Evolutionary conservation across 2,888 invertebrate genomes (phyloP).

Genomic region (Drosophila demipolita): DNA sequence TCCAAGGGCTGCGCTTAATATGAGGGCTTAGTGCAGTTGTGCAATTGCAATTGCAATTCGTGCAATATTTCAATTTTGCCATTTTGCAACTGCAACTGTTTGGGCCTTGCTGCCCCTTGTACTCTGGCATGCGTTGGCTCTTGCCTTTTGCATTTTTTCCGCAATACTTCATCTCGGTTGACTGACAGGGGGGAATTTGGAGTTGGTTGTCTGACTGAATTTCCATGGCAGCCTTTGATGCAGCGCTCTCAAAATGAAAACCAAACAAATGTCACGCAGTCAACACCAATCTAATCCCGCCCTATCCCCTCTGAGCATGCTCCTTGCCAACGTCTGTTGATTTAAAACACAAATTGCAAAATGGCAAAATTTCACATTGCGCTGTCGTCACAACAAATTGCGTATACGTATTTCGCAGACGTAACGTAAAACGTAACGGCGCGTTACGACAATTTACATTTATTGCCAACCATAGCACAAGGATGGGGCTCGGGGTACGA

Average conservation of each 20-base stretch:
- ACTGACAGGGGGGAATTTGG: not conserved
- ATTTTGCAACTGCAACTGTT: slow-evolving; percentile 32
- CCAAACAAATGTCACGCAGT: slow-evolving; percentile 75
- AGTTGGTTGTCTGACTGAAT: slow-evolving; percentile 20
- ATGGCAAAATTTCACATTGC: slow-evolving; percentile 47
- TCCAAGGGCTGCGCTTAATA: not conserved
- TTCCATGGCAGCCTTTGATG: slow-evolving; percentile 66
- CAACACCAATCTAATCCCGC: not conserved
- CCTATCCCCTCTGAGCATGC: not conserved
- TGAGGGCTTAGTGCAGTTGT: slow-evolving; percentile 54
- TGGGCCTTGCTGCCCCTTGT: slow-evolving; percentile 12
- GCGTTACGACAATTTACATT: slow-evolving; percentile 55
- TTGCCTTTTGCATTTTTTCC: slow-evolving; percentile 10
- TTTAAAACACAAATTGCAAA: slow-evolving; percentile 68
- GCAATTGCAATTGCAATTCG: slow-evolving; percentile 77
- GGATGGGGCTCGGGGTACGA: not conserved
- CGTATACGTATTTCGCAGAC: slow-evolving; percentile 36
- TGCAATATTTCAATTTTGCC: slow-evolving; percentile 72
- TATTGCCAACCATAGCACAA: slow-evolving; percentile 37
- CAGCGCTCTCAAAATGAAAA: slow-evolving; percentile 65
- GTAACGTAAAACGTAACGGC: slow-evolving; percentile 34
- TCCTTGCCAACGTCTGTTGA: slow-evolving; percentile 48
- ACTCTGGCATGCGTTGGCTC: slow-evolving; percentile 1
- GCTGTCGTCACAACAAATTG: slow-evolving; percentile 43
- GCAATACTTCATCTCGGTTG: slow-evolving; percentile 22